Base-by-base conservation (phyloP, 1,140 invertebrate genomes). In the Conus betulinus region DNA sequence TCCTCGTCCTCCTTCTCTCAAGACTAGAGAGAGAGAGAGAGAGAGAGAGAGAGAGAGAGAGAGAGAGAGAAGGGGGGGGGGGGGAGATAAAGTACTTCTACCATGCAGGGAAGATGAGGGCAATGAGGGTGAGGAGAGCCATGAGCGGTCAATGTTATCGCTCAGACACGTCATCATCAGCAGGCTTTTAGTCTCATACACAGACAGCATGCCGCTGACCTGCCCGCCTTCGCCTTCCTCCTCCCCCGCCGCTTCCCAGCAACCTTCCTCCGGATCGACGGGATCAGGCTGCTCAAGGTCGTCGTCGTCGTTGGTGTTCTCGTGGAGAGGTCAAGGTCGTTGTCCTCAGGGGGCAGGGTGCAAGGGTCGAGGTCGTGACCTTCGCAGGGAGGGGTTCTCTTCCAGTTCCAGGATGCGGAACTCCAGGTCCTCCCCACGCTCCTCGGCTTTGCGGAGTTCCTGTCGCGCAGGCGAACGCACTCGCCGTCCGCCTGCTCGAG, bases 351-450 rank as follows among this genome's bases (percentile, higher is more conserved):
- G 27, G 57, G 57, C 57, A 71, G 17, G 67, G 67, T 71, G 7
- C 57, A 20, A 20, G 67, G 74, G 74, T 39, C 6, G 17, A 78
- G 74, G 74, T 78, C 78, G 78, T 25, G 5, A 20, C 55, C 55
- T 57, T 57, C 55, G 13, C 55, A 57, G 55, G 51, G 39, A 17
- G n/a, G 20, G n/a, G 39, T 55, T 78, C 52, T 90, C 89, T 79
- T 92, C 91, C 81, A 93, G 85, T 86, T 93, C 92, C 85, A 91
- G 87, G 23, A 93, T 71, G 78, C 90, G 88, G 78, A 93, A 93
- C 76, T 93, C 92, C n/a, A 93, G 87, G 71, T 93, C 91, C 53
- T 93, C 92, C 15, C 86, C 89, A 53, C 88, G 82, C 85, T 92
- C 92, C 60, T 82, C 76, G 3, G 88, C 89, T 81, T 90, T 90